These are phyloP conservation scores for Micoletzkya japonica DNA, from an alignment of 2,888 invertebrate genomes.

Conservation along the genomic window DNA sequence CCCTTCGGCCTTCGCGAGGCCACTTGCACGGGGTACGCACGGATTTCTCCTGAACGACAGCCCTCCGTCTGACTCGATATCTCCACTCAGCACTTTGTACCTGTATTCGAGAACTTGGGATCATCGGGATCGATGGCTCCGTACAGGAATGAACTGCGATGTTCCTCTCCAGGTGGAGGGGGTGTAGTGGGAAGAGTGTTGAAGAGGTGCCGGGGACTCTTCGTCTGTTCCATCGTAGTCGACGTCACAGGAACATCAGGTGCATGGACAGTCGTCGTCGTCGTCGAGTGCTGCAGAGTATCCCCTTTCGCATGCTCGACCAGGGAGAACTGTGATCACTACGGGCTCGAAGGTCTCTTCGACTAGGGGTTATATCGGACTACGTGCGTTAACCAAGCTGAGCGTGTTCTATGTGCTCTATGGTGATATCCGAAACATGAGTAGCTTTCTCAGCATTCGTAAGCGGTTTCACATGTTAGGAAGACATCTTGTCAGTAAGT, in stretches of 20 bases:
- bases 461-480: background rate
- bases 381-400: too few species aligned
- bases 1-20: slow-evolving; percentile 22
- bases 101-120: slow-evolving; percentile 24
- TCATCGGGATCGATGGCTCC: slow-evolving; percentile 27
- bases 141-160: slow-evolving; percentile 14
- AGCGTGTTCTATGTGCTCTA: too few species aligned
- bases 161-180: background rate
- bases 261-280: too few species aligned
- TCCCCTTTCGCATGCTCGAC: too few species aligned
- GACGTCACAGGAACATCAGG: too few species aligned
- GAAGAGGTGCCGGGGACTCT: slow-evolving; percentile 26
- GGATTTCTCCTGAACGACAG: slow-evolving; percentile 21
- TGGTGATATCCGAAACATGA: background rate
- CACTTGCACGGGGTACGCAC: slow-evolving; percentile 24
- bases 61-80: too few species aligned
- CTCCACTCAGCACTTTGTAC: background rate
- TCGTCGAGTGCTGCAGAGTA: too few species aligned
- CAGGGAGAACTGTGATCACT: too few species aligned
- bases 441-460: background rate
- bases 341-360: too few species aligned
- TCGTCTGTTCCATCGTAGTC: slow-evolving; percentile 21
- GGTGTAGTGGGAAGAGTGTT: slow-evolving; percentile 14
- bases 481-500: background rate
- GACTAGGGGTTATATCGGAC: too few species aligned